Conservation (phyloP, 2,888 invertebrate genomes). For the Nebria brevicollis region DNA sequence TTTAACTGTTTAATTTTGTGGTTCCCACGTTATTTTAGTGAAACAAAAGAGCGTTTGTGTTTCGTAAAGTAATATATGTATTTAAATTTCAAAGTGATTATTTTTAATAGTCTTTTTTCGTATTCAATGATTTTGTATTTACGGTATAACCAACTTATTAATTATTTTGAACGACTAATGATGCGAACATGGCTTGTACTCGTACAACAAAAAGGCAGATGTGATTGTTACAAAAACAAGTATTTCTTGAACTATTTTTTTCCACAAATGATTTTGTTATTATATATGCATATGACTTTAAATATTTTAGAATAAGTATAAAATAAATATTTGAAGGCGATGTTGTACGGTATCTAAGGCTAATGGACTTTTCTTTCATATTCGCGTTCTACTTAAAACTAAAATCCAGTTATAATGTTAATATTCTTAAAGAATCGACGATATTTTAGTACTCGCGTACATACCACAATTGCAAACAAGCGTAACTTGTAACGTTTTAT, state of each 20-base stretch:
- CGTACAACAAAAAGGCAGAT: too few species aligned
- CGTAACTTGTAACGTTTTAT: not conserved
- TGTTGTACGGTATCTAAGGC: not conserved
- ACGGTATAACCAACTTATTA: too few species aligned
- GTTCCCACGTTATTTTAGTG: too few species aligned
- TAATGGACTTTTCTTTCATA: not conserved
- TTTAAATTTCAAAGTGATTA: too few species aligned
- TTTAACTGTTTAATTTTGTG: too few species aligned
- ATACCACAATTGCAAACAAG: not conserved
- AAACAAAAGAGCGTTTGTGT: too few species aligned
- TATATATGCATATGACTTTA: not conserved
- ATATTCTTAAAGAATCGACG: not conserved
- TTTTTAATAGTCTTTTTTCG: too few species aligned
- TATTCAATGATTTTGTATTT: too few species aligned
- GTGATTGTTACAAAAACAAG: too few species aligned
- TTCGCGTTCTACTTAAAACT: not conserved
- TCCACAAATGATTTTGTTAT: not conserved
- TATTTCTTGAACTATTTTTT: not conserved
- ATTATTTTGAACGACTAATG: too few species aligned
- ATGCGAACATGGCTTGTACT: too few species aligned
- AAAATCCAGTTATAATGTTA: not conserved
- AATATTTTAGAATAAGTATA: not conserved
- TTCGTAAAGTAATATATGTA: too few species aligned
- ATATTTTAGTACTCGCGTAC: not conserved
- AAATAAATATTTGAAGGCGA: not conserved